Base-by-base conservation (phyloP, 2,888 invertebrate species). In the Gymnocheta viridis region DNA sequence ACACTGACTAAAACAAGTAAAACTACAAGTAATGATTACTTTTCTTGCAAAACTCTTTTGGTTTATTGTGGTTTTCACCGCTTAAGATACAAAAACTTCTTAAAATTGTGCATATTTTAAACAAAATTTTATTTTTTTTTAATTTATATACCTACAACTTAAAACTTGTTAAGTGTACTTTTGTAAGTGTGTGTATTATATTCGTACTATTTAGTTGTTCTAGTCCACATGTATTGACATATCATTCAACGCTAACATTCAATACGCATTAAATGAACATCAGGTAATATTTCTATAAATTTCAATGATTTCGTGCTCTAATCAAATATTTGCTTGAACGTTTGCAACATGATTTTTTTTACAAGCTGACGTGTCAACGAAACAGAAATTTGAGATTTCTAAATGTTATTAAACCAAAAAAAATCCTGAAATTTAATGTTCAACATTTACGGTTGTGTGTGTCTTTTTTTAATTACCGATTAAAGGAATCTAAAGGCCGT, bases 241-340 rank as follows among this genome's bases (percentile, higher is more conserved):
- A n/a, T 44, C 29, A 44, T 32, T 12, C 7, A 17, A 41, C 12
- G 6, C 24, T 24, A 51, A 51, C 24, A 14, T 24, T 24, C 22
- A 4, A 17, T 32, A 69, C 38, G 19, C 69, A 49, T 35, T 14
- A 24, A 60, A 27, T 49, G 32, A 60, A 58, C 58, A 27, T 54
- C 54, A 54, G 64, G n/a, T 64, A 54, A 64, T 54, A 32, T 44
- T 54, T 74, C 54, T 74, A 64, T 32, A n/a, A 74, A 29, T 74
- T 74, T 74, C 1, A 60, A 49, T 14, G 67, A 14, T 38, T 67
- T 58, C 77, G 67, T 77, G 77, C 14, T 38, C 14, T 49, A 22
- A 54, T 64, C 51, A 54, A 74, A 54, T 54, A 44, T 64, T 32
- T 29, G 17, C 54, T 54, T 62, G n/a, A 29, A 54, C 54, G 41